Conservation (phyloP, 1,140 invertebrate species). For the Papilio glaucus region DNA sequence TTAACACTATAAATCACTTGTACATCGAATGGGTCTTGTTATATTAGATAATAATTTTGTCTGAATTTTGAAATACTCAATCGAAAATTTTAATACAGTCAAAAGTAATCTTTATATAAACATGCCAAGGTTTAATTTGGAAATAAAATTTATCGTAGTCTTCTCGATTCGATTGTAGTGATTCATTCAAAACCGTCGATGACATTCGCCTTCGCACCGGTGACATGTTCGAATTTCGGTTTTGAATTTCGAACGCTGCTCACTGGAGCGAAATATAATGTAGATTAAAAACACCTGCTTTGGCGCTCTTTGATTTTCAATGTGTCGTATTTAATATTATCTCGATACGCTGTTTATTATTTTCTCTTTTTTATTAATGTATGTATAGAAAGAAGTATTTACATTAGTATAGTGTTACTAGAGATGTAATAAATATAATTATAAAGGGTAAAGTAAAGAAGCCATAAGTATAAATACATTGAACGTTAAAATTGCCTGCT, state of each 20-base stretch:
- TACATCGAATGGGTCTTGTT: slow-evolving; percentile 44
- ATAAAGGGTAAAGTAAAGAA: no score
- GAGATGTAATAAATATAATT: no score
- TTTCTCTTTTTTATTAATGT: not conserved
- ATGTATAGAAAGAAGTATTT: not conserved
- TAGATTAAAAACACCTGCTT: slow-evolving; percentile 38
- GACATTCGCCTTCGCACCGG: slow-evolving; percentile 61
- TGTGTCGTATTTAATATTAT: not conserved
- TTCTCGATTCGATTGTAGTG: slow-evolving; percentile 65
- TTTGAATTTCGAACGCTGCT: slow-evolving; percentile 49
- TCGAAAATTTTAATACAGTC: slow-evolving; percentile 1
- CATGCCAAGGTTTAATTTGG: slow-evolving; percentile 41
- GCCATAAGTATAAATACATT: no score
- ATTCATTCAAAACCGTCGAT: slow-evolving; percentile 67
- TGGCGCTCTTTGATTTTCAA: slow-evolving; percentile 11
- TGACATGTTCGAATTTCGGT: slow-evolving; percentile 53
- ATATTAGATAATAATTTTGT: slow-evolving; percentile 47
- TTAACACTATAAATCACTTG: slow-evolving; percentile 40
- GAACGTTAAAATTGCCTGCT: not conserved
- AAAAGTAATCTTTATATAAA: slow-evolving; percentile 23
- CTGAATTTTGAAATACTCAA: slow-evolving; percentile 49
- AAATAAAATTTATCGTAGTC: slow-evolving; percentile 38
- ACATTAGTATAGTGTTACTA: no score
- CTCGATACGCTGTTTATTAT: not conserved
- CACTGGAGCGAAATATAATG: slow-evolving; percentile 31